Base-by-base conservation (phyloP, 2,888 invertebrate species). In the Hoplodrina ambigua region DNA sequence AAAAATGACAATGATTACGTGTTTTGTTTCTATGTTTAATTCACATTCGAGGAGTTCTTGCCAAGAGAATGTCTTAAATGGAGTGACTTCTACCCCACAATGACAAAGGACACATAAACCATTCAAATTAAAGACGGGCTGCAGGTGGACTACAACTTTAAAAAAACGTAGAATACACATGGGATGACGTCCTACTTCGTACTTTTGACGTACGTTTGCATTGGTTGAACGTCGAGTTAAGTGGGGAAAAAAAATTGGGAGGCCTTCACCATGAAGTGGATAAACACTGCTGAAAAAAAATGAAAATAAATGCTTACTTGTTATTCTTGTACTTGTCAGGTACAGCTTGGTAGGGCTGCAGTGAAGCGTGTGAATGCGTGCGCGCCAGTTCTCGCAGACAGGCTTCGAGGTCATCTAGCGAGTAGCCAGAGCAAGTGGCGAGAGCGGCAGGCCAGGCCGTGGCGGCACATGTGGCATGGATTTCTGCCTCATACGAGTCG, bases 281-380 rank as follows among this genome's bases (percentile, higher is more conserved):
- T 7, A 8, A 8, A 37, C 7, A 37, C 10, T 0, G 44, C 44
- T 15, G 15, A 46, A 4, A 46, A 17, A 17, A 46, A 5, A 17
- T 2, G 17, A 17, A 46, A n/a, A 33, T 8, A 7, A 54, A 49
- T 54, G 92, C 96, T 94, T 86, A 98, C 97, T 98, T 98, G 90
- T 96, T 97, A 82, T 94, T 96, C 92, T 97, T 98, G 95, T 98
- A 99, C 94, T 99, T 99, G 89, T 99, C 99, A 81, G 97, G 97
- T 80, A 99, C 98, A 59, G 99, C 98, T 90, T 98, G 98, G 89
- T 99, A 98, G 52, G 97, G 96, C 83, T 97, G 96, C 53, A 93
- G 94, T 10, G 96, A 91, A 4, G 98, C 97, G 87, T 97, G 97
- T 60, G 95, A 90, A 90, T 98, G 98, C 17, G 98, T 97, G 84